Percentiles rank a stretch among this genome's conserved stretches.
Conservation (phyloP, 2,113 vertebrate species). For the Platysternon megacephalum region DNA sequence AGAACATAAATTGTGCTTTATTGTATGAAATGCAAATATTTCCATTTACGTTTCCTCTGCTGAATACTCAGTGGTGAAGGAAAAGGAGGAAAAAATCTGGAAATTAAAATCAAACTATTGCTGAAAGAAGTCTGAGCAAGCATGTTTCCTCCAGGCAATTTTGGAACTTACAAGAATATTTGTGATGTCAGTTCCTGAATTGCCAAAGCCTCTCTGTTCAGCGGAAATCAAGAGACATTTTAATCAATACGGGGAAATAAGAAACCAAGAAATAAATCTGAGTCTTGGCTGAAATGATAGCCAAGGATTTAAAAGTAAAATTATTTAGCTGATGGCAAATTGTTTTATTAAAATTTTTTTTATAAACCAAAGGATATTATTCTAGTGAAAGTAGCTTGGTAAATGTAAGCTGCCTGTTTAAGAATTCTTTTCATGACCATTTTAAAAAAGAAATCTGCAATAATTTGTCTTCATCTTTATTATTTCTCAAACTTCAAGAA, state of each 20-base stretch:
- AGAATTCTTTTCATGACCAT: not conserved
- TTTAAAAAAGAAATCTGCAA: not conserved
- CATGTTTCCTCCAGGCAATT: not conserved
- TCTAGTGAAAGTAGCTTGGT: not conserved
- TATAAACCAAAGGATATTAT: not conserved
- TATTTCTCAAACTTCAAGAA: not conserved
- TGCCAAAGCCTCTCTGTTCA: conserved; percentile 16
- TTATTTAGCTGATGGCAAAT: not conserved
- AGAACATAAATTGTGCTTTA: not conserved
- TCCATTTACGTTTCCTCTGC: not conserved
- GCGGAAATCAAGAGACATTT: conserved; percentile 44
- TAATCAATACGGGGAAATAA: conserved; percentile 47
- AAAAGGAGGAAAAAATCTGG: not conserved
- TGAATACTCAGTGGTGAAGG: not conserved
- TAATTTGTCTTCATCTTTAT: not conserved
- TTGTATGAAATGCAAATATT: not conserved
- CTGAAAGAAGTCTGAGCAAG: not conserved
- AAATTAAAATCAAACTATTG: not conserved
- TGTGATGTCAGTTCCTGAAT: conserved; percentile 2
- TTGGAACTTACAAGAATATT: not conserved
- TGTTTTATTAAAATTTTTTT: not conserved
- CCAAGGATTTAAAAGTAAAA: conserved; percentile 21
- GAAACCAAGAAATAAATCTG: conserved; percentile 22
- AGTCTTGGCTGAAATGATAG: conserved; percentile 2
- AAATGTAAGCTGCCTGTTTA: not conserved